Evolutionary conservation across 2,888 invertebrate genomes (phyloP), one percentile per base, ranked within the genome.

Genomic region (Abrostola triplasia): DNA sequence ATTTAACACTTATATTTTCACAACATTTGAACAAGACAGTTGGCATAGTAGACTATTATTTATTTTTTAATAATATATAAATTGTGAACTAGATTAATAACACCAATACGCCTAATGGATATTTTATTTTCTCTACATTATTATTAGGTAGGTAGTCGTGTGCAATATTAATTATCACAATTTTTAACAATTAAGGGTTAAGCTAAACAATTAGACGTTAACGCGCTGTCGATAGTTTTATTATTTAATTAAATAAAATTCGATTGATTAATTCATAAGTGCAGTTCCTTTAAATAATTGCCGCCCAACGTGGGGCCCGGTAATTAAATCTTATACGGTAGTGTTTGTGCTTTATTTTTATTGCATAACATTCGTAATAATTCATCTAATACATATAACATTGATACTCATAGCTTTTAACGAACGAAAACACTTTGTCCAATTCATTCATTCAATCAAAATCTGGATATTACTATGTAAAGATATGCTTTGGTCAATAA

Each of bases 71-170:
- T 80, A 77, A 79, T 77, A 77, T 79, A 85, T 87, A 90, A 89
- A 88, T 84, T 85, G 91, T 92, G 90, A 92, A 92, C 92, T 92
- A 93, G 86, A 88, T 83, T 88, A 85, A 82, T 85, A 93, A 94
- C 94, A 94, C 88, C 92, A 88, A 94, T 90, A 93, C 91, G 89
- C 84, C 93, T 93, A 93, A 90, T 86, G 87, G 87, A 90, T 91
- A 91, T 84, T 87, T 82, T 83, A 86, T 88, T 86, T 87, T 84
- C 76, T 79, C 89, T 91, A 91, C 84, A 72, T 83, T 82, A 79
- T 85, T 82, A 81, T 81, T 79, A 79, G 75, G 74, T 68, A 84
- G 87, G 86, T 83, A 85, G 88, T 87, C 88, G 84, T 84, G 89
- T 84, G 88, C 81, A 80, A 78, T 44, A n/a, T 61, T n/a, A 48